Evolutionary conservation across 2,113 vertebrate species (phyloP), one percentile per base, ranked within the genome.

Genomic region (Coptodon rendalli): DNA sequence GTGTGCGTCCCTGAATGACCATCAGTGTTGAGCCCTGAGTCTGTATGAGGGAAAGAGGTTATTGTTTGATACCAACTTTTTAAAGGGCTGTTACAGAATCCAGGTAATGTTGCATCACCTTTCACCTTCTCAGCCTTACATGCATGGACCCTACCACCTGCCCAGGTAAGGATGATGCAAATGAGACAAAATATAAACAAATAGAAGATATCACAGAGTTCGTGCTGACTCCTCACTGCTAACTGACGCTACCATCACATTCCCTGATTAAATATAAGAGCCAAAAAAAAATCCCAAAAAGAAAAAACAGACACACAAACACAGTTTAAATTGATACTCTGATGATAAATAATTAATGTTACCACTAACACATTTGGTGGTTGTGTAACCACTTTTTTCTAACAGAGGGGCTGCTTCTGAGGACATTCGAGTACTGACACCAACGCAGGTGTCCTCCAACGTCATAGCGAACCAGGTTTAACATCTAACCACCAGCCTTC

Each of bases 291-390:
- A 22, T 22, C 22, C 4, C 6, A 50, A 34, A 6, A 48, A 22
- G 9, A 27, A 24, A 73, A 73, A 76, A 76, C 68, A 48, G 22
- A 29, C 68, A 76, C 19, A 66, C 34, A 66, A 38, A 66, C 61
- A 66, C 34, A 19, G 19, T 66, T 38, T 66, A 38, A 38, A 66
- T 4, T 76, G 24, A 3, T 45, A 73, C 45, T 45, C 40, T 48
- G 68, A 73, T 73, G 0, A 48, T 45, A 9, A 48, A 11, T 76
- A 19, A 76, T 76, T 14, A 14, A 24, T 40, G 10, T 48, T 27
- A 29, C 48, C 14, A 27, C 14, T 11, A 29, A 76, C 27, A 76
- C 9, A 45, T 29, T 7, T 48, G 17, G 14, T 66, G 61, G 10
- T 38, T 66, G 40, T 43, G n/a, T n/a, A 76, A 76, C 38, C 22